Base-by-base conservation (phyloP, 2,888 invertebrate species). In the Ophion ventricosus region DNA sequence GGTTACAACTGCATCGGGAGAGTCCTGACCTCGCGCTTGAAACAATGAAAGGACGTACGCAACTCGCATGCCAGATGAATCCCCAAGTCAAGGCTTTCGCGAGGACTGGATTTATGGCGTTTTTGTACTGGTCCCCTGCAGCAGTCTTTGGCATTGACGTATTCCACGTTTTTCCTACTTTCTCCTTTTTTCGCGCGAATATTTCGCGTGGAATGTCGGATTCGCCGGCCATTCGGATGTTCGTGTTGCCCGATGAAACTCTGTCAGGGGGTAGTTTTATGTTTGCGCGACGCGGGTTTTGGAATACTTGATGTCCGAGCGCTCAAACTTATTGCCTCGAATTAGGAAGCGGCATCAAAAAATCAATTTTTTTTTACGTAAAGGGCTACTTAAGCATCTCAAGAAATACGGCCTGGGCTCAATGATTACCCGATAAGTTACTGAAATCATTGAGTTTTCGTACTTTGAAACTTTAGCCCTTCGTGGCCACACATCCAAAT, bases 21-120 rank as follows among this genome's bases (percentile, higher is more conserved):
- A 14, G 23, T 25, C 17, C 61, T 14, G 35, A 17, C 40, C 54
- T 5, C 14, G 7, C 29, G 56, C 63, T 57, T n/a, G 79, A 79
- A 75, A 79, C 74, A 79, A 79, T 70, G 79, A 70, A 70, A 75
- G 57, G 69, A 79, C 82, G 43, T 56, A 66, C 66, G 40, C 66
- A 40, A 76, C 57, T 43, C 35, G 74, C 61, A 69, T 49, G 54
- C n/a, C 0, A 29, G 63, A 66, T 73, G 80, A 40, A 57, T 66
- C 26, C 26, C 67, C 17, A 66, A 59, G 57, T 67, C 67, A 56
- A 80, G 69, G 64, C 63, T 78, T 79, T 54, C 29, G 11, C n/a
- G 26, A 8, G 14, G 67, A 11, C 49, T 72, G 35, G 59, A 49
- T 67, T 73, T 67, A 54, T 59, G 67, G n/a, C 35, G 35, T 78